Conservation (phyloP, 2,113 vertebrate genomes). For the Labeo rohita region DNA sequence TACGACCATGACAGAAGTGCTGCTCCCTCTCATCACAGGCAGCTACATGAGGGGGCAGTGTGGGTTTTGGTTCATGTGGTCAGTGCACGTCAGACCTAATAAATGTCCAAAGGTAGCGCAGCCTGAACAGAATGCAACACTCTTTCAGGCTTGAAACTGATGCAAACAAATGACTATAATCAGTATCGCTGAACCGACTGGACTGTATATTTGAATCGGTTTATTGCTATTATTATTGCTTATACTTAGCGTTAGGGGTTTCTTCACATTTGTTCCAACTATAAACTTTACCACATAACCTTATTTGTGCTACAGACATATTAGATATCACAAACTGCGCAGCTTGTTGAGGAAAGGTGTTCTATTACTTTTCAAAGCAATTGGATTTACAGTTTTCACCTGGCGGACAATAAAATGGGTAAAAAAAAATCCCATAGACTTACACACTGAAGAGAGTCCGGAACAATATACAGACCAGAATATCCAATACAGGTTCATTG, state of each 20-base stretch:
- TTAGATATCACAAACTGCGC: neutral
- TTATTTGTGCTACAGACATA: neutral
- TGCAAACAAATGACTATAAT: neutral
- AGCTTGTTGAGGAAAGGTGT: neutral
- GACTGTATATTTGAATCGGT: neutral
- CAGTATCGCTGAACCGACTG: neutral
- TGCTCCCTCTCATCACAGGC: slow-evolving; percentile 32
- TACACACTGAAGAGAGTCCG: neutral
- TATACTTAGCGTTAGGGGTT: neutral
- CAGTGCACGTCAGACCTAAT: slow-evolving; percentile 11
- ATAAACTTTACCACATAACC: neutral
- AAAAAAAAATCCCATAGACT: neutral
- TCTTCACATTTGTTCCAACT: neutral
- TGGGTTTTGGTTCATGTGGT: slow-evolving; percentile 19
- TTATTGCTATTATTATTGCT: neutral
- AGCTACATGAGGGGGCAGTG: slow-evolving; percentile 33
- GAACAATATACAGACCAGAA: neutral
- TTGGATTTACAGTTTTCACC: neutral
- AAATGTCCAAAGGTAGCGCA: neutral
- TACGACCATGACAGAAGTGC: slow-evolving; percentile 60
- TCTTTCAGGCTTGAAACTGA: neutral
- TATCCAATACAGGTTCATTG: neutral
- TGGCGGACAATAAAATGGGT: neutral
- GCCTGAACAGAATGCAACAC: neutral
- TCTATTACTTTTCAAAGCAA: slow-evolving; percentile 14